Conservation (phyloP, 2,797 vertebrate species). For the Florisuga fusca region DNA sequence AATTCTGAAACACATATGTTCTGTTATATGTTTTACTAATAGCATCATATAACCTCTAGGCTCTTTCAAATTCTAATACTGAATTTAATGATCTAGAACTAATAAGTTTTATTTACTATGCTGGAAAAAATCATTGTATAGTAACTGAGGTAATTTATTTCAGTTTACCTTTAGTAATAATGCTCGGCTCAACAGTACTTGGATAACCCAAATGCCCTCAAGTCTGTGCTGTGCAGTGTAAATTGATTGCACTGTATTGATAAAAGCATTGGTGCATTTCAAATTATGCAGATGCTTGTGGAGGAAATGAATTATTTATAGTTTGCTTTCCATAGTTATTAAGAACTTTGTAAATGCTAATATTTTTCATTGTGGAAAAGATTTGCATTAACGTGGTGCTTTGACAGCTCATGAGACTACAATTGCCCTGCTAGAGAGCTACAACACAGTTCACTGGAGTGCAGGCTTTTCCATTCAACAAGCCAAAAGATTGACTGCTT, state of each 20-base stretch:
- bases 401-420: neutral
- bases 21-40: neutral
- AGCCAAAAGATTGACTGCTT: neutral
- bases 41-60: constrained; percentile 12
- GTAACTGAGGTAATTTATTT: constrained; percentile 46
- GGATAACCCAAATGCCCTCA: neutral
- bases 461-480: neutral
- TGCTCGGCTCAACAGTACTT: neutral
- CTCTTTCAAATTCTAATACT: constrained; percentile 30
- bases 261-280: constrained; percentile 47
- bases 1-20: neutral
- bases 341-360: constrained; percentile 32
- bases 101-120: constrained; percentile 62
- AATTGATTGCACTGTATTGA: neutral
- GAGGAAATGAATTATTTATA: constrained; percentile 56
- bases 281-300: neutral
- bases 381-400: neutral
- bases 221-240: neutral
- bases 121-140: neutral
- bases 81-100: constrained; percentile 62
- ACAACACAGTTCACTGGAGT: neutral
- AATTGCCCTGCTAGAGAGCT: neutral
- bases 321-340: constrained; percentile 44
- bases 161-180: constrained; percentile 49
- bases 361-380: constrained; percentile 14